Conservation (phyloP, 2,888 invertebrate species). For the Tolmerus cingulatus region DNA sequence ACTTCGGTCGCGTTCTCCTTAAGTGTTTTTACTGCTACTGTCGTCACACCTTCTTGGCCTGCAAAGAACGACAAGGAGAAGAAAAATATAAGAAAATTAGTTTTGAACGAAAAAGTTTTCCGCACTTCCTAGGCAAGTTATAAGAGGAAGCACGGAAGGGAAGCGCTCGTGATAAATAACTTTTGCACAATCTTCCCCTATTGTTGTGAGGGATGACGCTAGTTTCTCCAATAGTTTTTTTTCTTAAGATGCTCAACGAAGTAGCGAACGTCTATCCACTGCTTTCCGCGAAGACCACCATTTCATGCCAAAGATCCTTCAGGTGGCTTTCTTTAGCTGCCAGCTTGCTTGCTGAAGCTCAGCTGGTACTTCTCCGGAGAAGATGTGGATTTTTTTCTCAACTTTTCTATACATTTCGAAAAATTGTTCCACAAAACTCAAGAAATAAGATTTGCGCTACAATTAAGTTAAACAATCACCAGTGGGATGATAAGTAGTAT, state of each 20-base stretch:
- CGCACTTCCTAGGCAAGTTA: neutral
- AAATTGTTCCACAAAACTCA: neutral
- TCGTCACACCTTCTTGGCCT: slow-evolving; percentile 73
- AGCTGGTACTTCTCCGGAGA: neutral
- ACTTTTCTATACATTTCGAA: neutral
- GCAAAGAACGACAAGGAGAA: neutral
- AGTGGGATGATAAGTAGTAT: neutral
- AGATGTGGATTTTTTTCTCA: neutral
- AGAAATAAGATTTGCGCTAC: neutral
- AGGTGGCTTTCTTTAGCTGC: neutral
- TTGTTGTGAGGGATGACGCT: neutral
- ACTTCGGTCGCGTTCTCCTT: slow-evolving; percentile 91
- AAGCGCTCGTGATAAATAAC: slow-evolving; percentile 5
- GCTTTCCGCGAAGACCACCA: neutral
- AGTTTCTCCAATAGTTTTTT: neutral
- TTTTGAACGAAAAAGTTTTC: neutral
- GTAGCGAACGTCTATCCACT: neutral
- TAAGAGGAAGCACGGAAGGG: neutral
- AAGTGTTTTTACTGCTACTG: slow-evolving; percentile 93
- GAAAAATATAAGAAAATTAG: neutral
- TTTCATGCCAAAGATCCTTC: neutral
- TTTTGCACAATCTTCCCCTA: neutral
- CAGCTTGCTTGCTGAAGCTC: neutral
- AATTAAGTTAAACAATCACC: neutral
- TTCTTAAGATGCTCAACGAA: neutral